Evolutionary conservation across 2,888 invertebrate species (phyloP).

Genomic region (Halictus ligatus): DNA sequence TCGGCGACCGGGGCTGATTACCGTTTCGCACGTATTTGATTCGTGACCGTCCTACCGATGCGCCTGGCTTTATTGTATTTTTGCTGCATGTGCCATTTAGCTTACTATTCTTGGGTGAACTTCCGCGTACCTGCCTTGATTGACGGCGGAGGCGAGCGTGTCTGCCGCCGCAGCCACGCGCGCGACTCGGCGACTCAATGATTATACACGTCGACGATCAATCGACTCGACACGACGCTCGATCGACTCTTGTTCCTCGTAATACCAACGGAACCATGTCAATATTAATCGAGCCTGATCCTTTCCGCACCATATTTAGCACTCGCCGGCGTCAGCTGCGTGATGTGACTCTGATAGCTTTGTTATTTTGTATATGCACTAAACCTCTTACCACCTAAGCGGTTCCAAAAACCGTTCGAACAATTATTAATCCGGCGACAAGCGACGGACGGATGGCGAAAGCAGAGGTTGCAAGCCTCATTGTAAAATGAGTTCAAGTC

Average conservation of each 20-base stretch:
- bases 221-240: not conserved
- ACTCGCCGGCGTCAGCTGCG: not conserved
- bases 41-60: constrained; percentile 80
- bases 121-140: constrained; percentile 82
- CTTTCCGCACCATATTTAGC: not conserved
- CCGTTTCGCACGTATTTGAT: constrained; percentile 81
- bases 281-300: not conserved
- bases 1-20: constrained; percentile 48
- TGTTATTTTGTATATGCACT: not conserved
- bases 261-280: not conserved
- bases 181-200: constrained; percentile 23
- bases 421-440: too few relatives aligned
- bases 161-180: constrained; percentile 57
- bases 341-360: not conserved
- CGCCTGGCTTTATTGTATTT: constrained; percentile 72
- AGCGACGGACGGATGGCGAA: too few relatives aligned
- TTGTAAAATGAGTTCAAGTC: too few relatives aligned
- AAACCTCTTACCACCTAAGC: not conserved
- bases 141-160: constrained; percentile 66
- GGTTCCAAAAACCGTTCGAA: too few relatives aligned
- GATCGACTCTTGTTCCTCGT: not conserved
- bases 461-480: too few relatives aligned
- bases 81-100: constrained; percentile 70
- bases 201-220: not conserved
- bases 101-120: constrained; percentile 80